Evolutionary conservation across 1,140 invertebrate genomes (phyloP), one percentile per base, ranked within the genome.

Genomic region (Oncopeltus fasciatus): DNA sequence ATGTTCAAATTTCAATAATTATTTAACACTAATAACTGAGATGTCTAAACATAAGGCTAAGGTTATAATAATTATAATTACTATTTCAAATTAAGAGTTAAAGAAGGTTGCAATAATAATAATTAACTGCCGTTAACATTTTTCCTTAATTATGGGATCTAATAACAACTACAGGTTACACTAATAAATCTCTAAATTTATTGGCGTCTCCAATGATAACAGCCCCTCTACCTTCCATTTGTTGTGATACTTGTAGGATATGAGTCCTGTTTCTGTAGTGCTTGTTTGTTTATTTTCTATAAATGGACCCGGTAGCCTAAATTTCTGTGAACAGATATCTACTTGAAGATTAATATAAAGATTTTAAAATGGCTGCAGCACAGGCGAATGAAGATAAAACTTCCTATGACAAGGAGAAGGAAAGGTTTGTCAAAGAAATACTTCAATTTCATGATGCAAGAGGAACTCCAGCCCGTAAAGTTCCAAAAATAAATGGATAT

Each of bases 401-500:
- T 8, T 21, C 47, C 24, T 63, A 63, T 43, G 62, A 59, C 16
- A 63, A 63, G 47, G 62, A 68, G 64, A 67, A 66, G 49, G 65
- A 66, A 64, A 76, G 77, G 66, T 92, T 92, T 76, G 74, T 90
- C 65, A 81, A 83, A 68, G 88, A 90, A 69, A 75, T 92, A 66
- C 81, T 82, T 67, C 85, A 87, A 69, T 92, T 92, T 71, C 89
- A 92, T 73, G 84, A 88, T 62, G 83, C 81, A 64, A 81, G 87
- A 76, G 87, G 88, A 88, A 90, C 88, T 43, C 78, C 85, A 44
- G 85, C 89, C 71, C 80, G 82, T 66, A 80, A 81, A 69, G 72
- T 78, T 59, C 91, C 92, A 57, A 83, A 84, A 74, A 84, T 96
- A 63, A 90, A 85, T 76, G 91, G 92, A 43, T 82, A 86, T 67